Base-by-base conservation (phyloP, 2,797 vertebrate genomes). In the Hyperoplus lanceolatus region DNA sequence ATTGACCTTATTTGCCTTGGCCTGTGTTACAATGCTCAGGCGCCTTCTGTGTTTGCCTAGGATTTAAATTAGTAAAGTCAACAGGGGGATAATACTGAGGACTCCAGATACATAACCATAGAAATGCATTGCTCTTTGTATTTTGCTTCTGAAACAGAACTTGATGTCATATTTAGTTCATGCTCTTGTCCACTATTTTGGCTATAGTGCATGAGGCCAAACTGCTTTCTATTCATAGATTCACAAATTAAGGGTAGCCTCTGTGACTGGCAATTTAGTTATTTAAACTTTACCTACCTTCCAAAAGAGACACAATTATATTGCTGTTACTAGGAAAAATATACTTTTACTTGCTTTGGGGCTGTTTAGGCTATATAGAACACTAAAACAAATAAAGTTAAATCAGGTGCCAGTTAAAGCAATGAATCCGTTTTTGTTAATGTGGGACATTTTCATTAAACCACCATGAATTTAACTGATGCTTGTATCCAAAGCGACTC, bases 1-100 rank as follows among this genome's bases (percentile, higher is more conserved):
- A 79, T 79, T 73, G 75, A 74, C 36, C 14, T 53, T 46, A 18
- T 42, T 75, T 80, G 57, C 18, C 51, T 71, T 83, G 55, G 72
- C 54, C 29, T 14, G 13, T 16, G 41, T 48, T 73, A 56, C 67
- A 63, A 55, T 62, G 42, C 50, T 48, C 42, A 12, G 46, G 8
- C 61, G 61, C n/a, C 38, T 16, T 49, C 51, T 12, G 3, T 79
- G 45, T 72, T 81, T 81, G 59, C 18, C 9, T 36, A 63, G 51
- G 64, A 57, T 66, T 73, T 75, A 67, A 79, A 77, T 57, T 29
- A 70, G 39, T 51, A 43, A 50, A 61, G 50, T 79, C 56, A 68
- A 73, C 64, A 73, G 2, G 43, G n/a, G 21, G 18, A 66, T 70
- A 46, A 50, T 29, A 3, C 41, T 8, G 72, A 14, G 18, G 29